phyloP scores from a whole-genome alignment of 2,888 invertebrate species.

The Cheilosia impressa region DNA sequence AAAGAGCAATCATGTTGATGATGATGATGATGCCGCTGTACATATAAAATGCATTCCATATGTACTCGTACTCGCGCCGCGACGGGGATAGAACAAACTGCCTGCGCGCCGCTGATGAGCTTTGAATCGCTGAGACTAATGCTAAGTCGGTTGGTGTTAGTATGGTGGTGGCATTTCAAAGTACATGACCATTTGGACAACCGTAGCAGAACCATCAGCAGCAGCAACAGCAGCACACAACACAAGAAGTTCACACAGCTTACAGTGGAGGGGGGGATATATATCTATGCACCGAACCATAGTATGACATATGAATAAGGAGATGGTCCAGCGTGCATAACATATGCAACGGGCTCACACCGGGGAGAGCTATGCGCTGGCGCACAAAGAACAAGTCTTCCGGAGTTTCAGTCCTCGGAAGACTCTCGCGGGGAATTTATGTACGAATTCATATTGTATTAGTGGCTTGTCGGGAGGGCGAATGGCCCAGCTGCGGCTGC shows the following conservation, averaged over 20 bases:
- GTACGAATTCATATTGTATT: constrained; percentile 70
- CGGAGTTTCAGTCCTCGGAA: constrained; percentile 62
- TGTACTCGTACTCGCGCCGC: background rate
- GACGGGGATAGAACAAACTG: constrained; percentile 45
- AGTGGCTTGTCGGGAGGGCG: constrained; percentile 47
- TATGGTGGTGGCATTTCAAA: constrained; percentile 68
- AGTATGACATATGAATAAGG: constrained; percentile 73
- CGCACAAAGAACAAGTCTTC: constrained; percentile 60
- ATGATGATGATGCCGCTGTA: constrained; percentile 64
- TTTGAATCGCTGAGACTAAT: constrained; percentile 53
- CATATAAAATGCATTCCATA: constrained; percentile 71
- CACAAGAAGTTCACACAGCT: constrained; percentile 52
- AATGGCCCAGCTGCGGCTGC: constrained; percentile 40
- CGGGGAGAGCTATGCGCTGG: background rate
- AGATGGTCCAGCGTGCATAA: constrained; percentile 51
- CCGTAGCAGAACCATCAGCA: constrained; percentile 60
- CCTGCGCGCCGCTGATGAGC: constrained; percentile 50
- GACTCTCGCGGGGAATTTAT: constrained; percentile 62
- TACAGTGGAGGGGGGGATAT: background rate
- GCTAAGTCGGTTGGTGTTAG: constrained; percentile 59
- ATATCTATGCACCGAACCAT: constrained; percentile 16
- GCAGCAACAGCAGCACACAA: constrained; percentile 49
- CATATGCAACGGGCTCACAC: constrained; percentile 48
- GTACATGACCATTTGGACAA: constrained; percentile 74
- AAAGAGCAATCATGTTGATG: constrained; percentile 75